Evolutionary conservation across 2,113 vertebrate genomes (phyloP).

Genomic region (Cavia porcellus): DNA sequence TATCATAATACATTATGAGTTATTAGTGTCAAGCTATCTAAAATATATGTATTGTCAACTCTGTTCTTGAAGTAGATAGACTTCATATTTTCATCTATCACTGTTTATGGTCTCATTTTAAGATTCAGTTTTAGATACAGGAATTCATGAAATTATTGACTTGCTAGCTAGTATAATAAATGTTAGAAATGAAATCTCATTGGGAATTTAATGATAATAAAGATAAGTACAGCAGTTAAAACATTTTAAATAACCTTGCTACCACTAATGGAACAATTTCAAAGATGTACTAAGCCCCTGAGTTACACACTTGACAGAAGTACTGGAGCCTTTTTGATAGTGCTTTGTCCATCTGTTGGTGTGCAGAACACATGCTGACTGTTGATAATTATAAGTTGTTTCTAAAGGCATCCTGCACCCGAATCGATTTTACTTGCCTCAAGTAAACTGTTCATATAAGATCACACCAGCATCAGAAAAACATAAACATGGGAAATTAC

Average conservation of each 20-base stretch:
- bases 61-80: background rate
- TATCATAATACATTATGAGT: background rate
- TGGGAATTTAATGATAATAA: background rate
- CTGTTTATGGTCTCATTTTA: background rate
- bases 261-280: background rate
- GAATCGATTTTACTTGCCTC: background rate
- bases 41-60: background rate
- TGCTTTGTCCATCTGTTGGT: background rate
- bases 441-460: background rate
- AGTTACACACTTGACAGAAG: background rate
- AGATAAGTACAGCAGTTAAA: background rate
- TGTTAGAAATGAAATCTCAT: background rate
- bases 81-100: background rate
- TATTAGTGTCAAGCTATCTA: background rate
- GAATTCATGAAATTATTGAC: background rate
- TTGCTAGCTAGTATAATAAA: background rate
- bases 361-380: background rate
- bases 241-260: background rate
- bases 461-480: background rate
- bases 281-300: background rate
- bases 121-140: slow-evolving; percentile 3
- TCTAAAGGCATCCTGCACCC: background rate
- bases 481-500: background rate
- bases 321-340: background rate
- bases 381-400: background rate